Evolutionary conservation across 2,797 vertebrate species (phyloP).

Genomic region (Eidolon dupreanum): DNA sequence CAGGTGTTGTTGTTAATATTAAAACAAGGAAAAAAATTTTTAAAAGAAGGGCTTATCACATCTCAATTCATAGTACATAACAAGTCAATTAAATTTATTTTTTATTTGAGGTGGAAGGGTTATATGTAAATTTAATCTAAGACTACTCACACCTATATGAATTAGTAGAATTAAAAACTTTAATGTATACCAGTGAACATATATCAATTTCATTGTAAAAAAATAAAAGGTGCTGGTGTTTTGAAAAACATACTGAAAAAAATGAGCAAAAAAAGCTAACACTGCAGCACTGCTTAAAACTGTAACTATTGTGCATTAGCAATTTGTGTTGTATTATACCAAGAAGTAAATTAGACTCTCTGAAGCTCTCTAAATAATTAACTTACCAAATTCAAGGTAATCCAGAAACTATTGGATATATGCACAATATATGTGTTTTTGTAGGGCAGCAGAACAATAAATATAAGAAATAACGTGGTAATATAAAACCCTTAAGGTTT

Average conservation of each 20-base stretch:
- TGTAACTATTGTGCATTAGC: conserved; percentile 33
- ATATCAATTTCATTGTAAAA: not conserved
- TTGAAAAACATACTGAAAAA: not conserved
- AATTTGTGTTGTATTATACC: conserved; percentile 2
- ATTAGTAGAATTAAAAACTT: conserved; percentile 9
- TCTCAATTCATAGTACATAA: conserved; percentile 49
- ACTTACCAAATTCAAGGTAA: conserved; percentile 36
- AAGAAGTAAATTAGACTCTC: not conserved
- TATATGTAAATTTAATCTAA: conserved; percentile 29
- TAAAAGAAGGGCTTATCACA: not conserved
- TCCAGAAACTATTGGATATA: not conserved
- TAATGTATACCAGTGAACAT: not conserved
- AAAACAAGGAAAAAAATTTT: conserved; percentile 41
- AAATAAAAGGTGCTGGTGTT: not conserved
- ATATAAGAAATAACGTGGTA: not conserved
- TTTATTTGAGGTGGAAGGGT: not conserved
- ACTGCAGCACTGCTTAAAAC: not conserved
- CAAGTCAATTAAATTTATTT: not conserved
- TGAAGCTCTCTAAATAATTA: conserved; percentile 32
- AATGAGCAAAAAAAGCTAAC: not conserved
- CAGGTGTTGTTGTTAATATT: conserved; percentile 71
- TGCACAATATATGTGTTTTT: not conserved
- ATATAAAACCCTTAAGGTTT: not conserved
- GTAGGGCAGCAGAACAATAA: not conserved
- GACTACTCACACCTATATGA: not conserved